Evolutionary conservation across 2,888 invertebrate species (phyloP).

Genomic region (Baronia brevicornis): DNA sequence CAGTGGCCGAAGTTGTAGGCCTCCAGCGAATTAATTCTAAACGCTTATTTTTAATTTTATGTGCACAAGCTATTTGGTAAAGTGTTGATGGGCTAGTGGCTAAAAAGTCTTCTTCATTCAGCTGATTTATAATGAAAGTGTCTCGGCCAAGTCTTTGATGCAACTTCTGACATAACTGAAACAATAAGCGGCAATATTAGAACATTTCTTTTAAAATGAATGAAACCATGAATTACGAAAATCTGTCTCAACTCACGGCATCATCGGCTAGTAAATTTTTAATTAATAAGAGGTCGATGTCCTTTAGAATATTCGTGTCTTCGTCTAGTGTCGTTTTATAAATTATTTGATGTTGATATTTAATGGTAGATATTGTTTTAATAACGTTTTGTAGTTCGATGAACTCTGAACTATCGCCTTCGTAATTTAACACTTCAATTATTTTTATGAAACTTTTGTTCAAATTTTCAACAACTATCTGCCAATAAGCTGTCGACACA

Average conservation of each 20-base stretch:
- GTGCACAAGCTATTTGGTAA: constrained; percentile 25
- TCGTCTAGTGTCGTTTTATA: constrained; percentile 16
- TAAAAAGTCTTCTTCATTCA: constrained; percentile 14
- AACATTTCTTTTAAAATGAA: neutral
- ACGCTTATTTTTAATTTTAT: constrained; percentile 17
- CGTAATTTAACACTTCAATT: constrained; percentile 21
- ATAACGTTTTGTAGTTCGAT: constrained; percentile 17
- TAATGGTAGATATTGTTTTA: constrained; percentile 18
- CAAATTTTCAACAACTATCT: constrained; percentile 34
- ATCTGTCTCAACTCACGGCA: constrained; percentile 21
- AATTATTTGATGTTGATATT: constrained; percentile 18
- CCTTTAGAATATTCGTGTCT: constrained; percentile 12
- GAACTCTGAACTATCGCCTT: constrained; percentile 15
- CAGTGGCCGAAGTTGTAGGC: constrained; percentile 19
- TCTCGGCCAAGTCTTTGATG: constrained; percentile 23
- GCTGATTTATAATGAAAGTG: constrained; percentile 29
- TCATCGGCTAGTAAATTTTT: constrained; percentile 25
- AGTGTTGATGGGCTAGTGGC: constrained; percentile 21
- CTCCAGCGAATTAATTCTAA: constrained; percentile 29
- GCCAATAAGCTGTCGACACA: constrained; percentile 24
- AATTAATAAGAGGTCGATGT: constrained; percentile 25
- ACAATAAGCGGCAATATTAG: constrained; percentile 6
- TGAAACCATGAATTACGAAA: neutral
- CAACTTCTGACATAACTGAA: constrained; percentile 28
- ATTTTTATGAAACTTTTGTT: constrained; percentile 25